These are phyloP conservation scores for Olivierus martensii DNA, from an alignment of 1,140 invertebrate genomes.

Conservation along the genomic window DNA sequence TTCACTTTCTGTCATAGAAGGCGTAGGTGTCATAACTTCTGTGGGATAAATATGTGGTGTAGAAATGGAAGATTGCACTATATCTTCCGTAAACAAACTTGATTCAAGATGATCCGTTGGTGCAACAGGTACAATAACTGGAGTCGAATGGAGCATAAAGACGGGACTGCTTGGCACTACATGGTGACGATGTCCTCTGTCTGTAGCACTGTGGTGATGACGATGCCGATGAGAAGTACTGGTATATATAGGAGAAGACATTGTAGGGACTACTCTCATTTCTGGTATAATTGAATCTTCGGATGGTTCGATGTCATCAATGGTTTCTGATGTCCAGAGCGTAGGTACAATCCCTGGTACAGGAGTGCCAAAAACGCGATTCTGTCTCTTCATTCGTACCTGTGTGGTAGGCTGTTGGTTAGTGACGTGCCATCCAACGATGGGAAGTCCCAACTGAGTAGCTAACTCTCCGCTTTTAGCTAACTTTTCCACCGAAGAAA, in stretches of 20 bases:
- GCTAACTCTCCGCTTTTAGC: slow-evolving; percentile 46
- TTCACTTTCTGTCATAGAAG: not conserved
- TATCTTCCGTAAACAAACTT: slow-evolving; percentile 12
- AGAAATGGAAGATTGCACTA: slow-evolving; percentile 1
- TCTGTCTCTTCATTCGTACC: slow-evolving; percentile 31
- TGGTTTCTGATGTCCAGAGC: slow-evolving; percentile 1
- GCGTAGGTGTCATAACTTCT: not conserved
- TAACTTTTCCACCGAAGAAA: slow-evolving; percentile 43
- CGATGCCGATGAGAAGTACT: slow-evolving; percentile 9
- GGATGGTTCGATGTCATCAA: slow-evolving; percentile 3
- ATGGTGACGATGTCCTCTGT: not conserved
- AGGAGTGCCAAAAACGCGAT: slow-evolving; percentile 17
- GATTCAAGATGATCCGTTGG: not conserved
- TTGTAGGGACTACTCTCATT: slow-evolving; percentile 26
- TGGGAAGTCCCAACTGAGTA: slow-evolving; percentile 42
- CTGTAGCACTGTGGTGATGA: slow-evolving; percentile 10
- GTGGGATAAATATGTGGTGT: slow-evolving; percentile 8
- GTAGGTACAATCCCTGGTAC: slow-evolving; percentile 15
- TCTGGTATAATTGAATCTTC: slow-evolving; percentile 26
- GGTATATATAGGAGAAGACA: slow-evolving; percentile 26
- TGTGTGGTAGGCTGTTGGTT: slow-evolving; percentile 3
- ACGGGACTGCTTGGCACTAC: not conserved
- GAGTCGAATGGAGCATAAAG: not conserved
- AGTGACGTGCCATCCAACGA: slow-evolving; percentile 46
- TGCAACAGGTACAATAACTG: not conserved